Evolutionary conservation across 2,113 vertebrate species (phyloP).

Genomic region (Formicarius rufipectus): DNA sequence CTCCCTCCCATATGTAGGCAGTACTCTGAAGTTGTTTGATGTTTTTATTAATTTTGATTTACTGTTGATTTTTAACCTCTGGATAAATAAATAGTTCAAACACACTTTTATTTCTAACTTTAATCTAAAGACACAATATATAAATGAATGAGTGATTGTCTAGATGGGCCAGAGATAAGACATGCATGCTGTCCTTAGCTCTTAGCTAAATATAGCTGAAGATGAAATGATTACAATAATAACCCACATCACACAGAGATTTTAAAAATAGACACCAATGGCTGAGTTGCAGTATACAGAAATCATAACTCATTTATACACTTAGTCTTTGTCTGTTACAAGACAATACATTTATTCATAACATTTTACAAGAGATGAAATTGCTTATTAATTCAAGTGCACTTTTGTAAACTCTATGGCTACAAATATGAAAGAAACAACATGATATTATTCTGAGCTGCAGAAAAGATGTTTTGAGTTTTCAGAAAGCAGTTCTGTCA

Average conservation of each 20-base stretch:
- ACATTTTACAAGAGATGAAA: not conserved
- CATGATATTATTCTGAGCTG: not conserved
- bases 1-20: not conserved
- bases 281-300: not conserved
- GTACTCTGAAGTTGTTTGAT: not conserved
- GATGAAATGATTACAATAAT: not conserved
- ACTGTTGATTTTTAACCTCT: not conserved
- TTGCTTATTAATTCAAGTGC: not conserved
- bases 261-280: not conserved
- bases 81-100: not conserved
- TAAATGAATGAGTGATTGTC: not conserved
- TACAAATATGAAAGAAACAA: not conserved
- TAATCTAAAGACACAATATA: not conserved
- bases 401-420: not conserved
- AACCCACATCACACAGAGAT: not conserved
- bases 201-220: constrained; percentile 10
- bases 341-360: not conserved
- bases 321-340: not conserved
- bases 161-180: not conserved
- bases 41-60: not conserved
- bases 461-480: not conserved
- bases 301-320: not conserved
- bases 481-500: not conserved
- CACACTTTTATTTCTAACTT: not conserved
- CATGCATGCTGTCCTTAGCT: not conserved